Conservation (phyloP, 2,113 vertebrate genomes). For the Eubucco bourcierii region DNA sequence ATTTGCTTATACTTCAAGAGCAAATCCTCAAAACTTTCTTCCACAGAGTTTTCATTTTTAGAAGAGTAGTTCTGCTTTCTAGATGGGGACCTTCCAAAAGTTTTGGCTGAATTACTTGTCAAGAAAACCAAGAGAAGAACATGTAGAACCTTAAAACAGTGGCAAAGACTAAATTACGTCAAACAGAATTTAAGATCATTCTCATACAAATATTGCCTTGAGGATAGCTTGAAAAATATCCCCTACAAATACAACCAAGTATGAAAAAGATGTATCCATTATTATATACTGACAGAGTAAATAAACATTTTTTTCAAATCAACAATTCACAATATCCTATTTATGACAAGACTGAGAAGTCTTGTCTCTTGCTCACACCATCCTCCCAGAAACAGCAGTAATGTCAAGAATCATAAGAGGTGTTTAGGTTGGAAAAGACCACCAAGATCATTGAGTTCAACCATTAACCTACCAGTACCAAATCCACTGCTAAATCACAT, state of each 20-base stretch:
- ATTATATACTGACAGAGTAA: neutral
- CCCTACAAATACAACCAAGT: neutral
- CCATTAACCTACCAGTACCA: too few relatives aligned
- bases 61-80: slow-evolving; percentile 80
- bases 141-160: neutral
- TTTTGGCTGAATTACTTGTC: slow-evolving; percentile 84
- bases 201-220: neutral
- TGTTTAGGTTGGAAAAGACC: too few relatives aligned
- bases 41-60: slow-evolving; percentile 82
- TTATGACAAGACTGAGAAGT: neutral
- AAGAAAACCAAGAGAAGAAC: slow-evolving; percentile 73
- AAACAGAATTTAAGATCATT: neutral
- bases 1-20: slow-evolving; percentile 96
- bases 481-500: too few relatives aligned
- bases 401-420: neutral
- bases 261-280: neutral
- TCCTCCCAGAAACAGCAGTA: neutral
- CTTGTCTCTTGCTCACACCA: neutral
- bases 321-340: neutral
- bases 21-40: slow-evolving; percentile 96
- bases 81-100: slow-evolving; percentile 74
- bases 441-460: too few relatives aligned
- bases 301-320: neutral
- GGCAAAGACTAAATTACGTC: neutral
- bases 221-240: neutral